A percentile compares a stretch with the other conserved stretches of the same genome.
Conservation (phyloP, 2,797 vertebrate species). For the Takifugu rubripes region DNA sequence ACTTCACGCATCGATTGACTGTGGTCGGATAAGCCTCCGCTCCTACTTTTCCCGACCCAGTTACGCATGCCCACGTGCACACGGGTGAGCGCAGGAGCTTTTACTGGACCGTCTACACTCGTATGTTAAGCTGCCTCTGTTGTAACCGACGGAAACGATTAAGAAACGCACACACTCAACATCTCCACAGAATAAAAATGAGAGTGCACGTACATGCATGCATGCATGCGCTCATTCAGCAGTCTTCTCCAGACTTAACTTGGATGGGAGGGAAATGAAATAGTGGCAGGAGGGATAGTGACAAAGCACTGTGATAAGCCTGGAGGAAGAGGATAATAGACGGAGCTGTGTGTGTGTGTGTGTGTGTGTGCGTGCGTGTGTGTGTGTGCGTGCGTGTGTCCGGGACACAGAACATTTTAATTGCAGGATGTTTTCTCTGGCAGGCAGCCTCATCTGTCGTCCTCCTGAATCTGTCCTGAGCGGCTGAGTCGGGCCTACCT, state of each 20-base stretch:
- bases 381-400: slow-evolving; percentile 1
- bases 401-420: slow-evolving; percentile 34
- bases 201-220: slow-evolving; percentile 5
- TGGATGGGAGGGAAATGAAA: slow-evolving; percentile 39
- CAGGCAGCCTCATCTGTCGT: slow-evolving; percentile 8
- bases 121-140: slow-evolving; percentile 57
- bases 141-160: slow-evolving; percentile 31
- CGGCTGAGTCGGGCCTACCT: neutral
- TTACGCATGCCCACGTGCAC: neutral
- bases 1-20: slow-evolving; percentile 55
- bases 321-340: slow-evolving; percentile 39
- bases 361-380: slow-evolving; percentile 11
- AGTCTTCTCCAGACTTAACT: slow-evolving; percentile 27
- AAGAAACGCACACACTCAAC: slow-evolving; percentile 5
- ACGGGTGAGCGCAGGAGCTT: slow-evolving; percentile 11
- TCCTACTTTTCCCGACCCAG: neutral
- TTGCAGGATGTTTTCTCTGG: slow-evolving; percentile 41
- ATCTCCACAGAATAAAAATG: slow-evolving; percentile 4
- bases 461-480: neutral
- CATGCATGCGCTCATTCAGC: slow-evolving; percentile 3
- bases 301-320: slow-evolving; percentile 38
- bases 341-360: slow-evolving; percentile 19
- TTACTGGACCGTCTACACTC: slow-evolving; percentile 57
- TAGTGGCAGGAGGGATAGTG: slow-evolving; percentile 32
- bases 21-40: slow-evolving; percentile 42